Evolutionary conservation across 2,888 invertebrate species (phyloP), one percentile per base, ranked within the genome.

Genomic region (Agonopterix heracliana): DNA sequence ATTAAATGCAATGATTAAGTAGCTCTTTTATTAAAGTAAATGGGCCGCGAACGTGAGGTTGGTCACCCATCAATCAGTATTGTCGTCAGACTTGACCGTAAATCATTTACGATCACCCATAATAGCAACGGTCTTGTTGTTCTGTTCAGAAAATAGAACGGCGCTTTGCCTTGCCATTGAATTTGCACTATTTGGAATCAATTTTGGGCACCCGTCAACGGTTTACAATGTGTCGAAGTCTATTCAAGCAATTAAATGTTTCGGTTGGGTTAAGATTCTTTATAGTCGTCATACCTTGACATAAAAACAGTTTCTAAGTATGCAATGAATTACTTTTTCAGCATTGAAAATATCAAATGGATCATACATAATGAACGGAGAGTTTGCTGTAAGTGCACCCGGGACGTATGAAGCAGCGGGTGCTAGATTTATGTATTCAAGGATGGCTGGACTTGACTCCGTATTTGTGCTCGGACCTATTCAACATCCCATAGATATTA

Each of bases 281-380:
- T n/a, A 11, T 41, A 9, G 41, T 41, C 12, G 13, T 41, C 10
- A 2, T 11, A 41, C 9, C 11, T 11, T 41, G 13, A 9, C 41
- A 41, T 38, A 5, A 41, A n/a, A 36, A 9, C 35, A n/a, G n/a
- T 38, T 5, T 38, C 41, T 41, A n/a, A n/a, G n/a, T n/a, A 12
- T 41, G 3, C 9, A 12, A 13, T n/a, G 11, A 11, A 38, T n/a
- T n/a, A 10, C n/a, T 38, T 64, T 87, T 88, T 46, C 78, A 97
- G 97, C 96, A 53, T 81, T 97, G 66, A 92, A 93, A 68, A 90
- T 92, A 62, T 84, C 91, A 46, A 93, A 95, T 71, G 94, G 95
- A 40, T 91, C 93, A 38, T 95, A 92, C 70, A 91, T 96, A 58
- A 90, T 97, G 66, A 97, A 97, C 72, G 96, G 96, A 1, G 94